Percentiles rank a stretch among this genome's conserved stretches.
These are phyloP conservation scores for Lichenostomus cassidix DNA, from an alignment of 2,113 vertebrate species.

Conservation along the genomic window DNA sequence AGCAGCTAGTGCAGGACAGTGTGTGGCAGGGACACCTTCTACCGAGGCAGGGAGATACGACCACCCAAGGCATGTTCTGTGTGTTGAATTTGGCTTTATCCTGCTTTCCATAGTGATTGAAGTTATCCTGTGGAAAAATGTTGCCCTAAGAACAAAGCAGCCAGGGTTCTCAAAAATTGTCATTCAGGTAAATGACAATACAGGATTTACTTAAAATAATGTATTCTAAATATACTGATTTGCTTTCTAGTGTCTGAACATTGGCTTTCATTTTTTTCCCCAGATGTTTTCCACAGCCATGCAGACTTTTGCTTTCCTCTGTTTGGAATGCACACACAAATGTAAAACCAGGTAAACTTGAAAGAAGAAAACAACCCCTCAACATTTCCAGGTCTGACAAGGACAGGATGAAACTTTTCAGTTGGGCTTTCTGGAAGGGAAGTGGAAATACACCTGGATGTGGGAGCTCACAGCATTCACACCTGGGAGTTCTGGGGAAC, in stretches of 20 bases:
- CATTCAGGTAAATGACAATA: background rate
- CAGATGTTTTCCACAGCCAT: background rate
- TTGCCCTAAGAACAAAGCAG: background rate
- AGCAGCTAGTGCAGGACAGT: rapidly evolving
- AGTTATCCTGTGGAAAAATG: background rate
- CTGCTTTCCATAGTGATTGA: background rate
- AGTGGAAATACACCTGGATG: background rate
- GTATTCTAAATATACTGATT: background rate
- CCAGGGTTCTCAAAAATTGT: background rate
- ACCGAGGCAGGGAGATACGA: background rate
- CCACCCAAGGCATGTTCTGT: background rate
- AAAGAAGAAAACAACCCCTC: background rate
- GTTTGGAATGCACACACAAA: background rate
- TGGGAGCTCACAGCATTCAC: no score
- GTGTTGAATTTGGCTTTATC: background rate
- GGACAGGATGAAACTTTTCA: background rate
- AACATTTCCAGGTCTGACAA: background rate
- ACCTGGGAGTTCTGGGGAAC: background rate
- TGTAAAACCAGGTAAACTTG: rapidly evolving
- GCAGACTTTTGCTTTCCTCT: background rate
- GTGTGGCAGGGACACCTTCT: background rate
- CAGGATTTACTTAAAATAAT: background rate
- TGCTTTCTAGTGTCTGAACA: background rate
- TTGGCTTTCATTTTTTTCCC: background rate
- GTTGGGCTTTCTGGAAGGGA: rapidly evolving